A percentile compares a stretch with the other conserved stretches of the same genome.
Conservation (phyloP, 2,888 invertebrate genomes). For the Plutella xylostella region DNA sequence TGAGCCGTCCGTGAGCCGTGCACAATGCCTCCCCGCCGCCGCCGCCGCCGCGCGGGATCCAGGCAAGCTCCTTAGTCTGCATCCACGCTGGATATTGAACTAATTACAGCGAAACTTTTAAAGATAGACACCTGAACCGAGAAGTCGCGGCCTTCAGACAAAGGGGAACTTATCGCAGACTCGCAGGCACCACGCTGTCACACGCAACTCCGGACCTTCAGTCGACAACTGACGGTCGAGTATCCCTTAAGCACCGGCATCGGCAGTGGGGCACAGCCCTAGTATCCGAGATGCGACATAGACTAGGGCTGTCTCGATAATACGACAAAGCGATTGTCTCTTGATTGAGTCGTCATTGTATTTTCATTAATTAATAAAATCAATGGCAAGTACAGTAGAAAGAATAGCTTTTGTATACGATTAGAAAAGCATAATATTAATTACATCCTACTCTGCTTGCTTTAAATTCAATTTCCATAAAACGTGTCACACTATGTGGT, state of each 20-base stretch:
- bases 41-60: constrained; percentile 60
- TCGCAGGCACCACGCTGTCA: constrained; percentile 40
- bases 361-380: constrained; percentile 2
- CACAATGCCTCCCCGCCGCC: constrained; percentile 62
- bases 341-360: constrained; percentile 26
- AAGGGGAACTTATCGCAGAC: constrained; percentile 63
- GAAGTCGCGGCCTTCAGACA: constrained; percentile 51
- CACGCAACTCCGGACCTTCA: constrained; percentile 38
- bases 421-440: no score
- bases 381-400: not conserved
- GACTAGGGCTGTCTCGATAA: constrained; percentile 39
- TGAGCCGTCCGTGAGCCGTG: constrained; percentile 43
- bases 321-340: constrained; percentile 34
- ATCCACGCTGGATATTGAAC: constrained; percentile 60
- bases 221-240: constrained; percentile 5
- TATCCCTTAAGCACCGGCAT: no score
- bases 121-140: constrained; percentile 68
- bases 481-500: constrained; percentile 41
- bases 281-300: no score
- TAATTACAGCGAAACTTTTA: constrained; percentile 66
- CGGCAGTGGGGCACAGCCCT: no score
- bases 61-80: constrained; percentile 61
- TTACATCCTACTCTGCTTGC: no score
- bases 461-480: constrained; percentile 34
- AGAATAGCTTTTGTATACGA: no score